Percentiles rank a stretch among this genome's conserved stretches.
Evolutionary conservation across 1,140 invertebrate species (phyloP).

Genomic region (Homarus americanus): DNA sequence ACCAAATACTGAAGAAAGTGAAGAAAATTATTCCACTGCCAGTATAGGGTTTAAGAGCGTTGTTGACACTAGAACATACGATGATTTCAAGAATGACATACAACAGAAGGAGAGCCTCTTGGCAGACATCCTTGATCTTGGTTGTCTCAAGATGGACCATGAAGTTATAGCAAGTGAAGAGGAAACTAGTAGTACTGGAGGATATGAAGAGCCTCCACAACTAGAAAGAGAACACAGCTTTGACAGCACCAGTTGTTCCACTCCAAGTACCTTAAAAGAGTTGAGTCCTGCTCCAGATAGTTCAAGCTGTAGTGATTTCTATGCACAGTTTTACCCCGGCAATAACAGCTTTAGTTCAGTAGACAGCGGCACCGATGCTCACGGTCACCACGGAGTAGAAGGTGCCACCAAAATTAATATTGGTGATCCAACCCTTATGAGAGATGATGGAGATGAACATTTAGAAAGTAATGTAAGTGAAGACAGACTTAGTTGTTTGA

Average conservation of each 20-base stretch:
- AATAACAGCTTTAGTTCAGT: conserved; percentile 30
- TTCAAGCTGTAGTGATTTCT: conserved; percentile 26
- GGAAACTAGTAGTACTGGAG: background rate
- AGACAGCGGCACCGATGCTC: background rate
- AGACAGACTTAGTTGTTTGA: conserved; percentile 47
- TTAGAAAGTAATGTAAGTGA: conserved; percentile 54
- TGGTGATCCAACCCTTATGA: background rate
- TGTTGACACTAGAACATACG: conserved; percentile 53
- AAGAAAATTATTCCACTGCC: background rate
- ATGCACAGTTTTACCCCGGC: background rate
- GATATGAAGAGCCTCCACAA: background rate
- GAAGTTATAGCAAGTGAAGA: background rate
- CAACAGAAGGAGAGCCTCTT: conserved; percentile 65
- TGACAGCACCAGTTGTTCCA: conserved; percentile 36
- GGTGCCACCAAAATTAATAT: background rate
- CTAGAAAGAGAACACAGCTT: conserved; percentile 21
- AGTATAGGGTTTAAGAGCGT: background rate
- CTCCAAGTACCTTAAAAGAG: conserved; percentile 56
- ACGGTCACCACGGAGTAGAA: background rate
- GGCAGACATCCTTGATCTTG: conserved; percentile 57
- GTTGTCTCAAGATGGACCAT: conserved; percentile 62
- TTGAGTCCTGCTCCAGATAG: conserved; percentile 2
- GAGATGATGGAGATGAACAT: conserved; percentile 38
- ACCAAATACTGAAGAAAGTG: background rate
- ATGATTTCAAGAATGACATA: conserved; percentile 61